Conservation (phyloP, 2,888 invertebrate species). For the Melipona beecheii region DNA sequence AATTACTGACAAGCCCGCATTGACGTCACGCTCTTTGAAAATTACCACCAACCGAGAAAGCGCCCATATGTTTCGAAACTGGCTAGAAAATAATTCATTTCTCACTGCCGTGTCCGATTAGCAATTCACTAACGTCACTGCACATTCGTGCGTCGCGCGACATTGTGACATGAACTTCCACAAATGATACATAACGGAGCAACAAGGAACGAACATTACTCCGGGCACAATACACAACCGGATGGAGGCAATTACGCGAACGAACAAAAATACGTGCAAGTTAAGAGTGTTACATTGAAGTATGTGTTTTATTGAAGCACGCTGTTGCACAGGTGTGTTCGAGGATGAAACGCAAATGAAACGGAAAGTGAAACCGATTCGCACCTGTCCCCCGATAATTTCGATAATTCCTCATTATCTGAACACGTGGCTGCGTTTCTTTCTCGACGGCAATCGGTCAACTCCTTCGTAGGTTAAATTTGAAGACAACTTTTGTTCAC, state of each 20-base stretch:
- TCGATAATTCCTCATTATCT: constrained; percentile 31
- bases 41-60: background rate
- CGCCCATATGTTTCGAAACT: background rate
- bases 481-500: too few relatives aligned
- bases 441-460: constrained; percentile 14
- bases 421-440: constrained; percentile 9
- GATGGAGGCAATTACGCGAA: background rate
- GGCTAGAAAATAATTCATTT: background rate
- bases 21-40: constrained; percentile 2
- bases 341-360: background rate
- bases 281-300: too few relatives aligned
- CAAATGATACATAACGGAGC: background rate
- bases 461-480: constrained; percentile 16
- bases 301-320: background rate
- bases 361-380: constrained; percentile 11
- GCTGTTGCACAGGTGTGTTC: background rate
- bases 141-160: background rate
- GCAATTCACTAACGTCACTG: background rate
- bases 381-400: constrained; percentile 19
- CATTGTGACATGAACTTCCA: background rate
- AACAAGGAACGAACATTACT: too few relatives aligned
- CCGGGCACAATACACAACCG: background rate
- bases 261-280: background rate
- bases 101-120: background rate
- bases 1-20: too few relatives aligned